Percentiles rank a stretch among this genome's conserved stretches.
phyloP scores from a whole-genome alignment of 2,797 vertebrate species.

The Danio jaintianensis region DNA sequence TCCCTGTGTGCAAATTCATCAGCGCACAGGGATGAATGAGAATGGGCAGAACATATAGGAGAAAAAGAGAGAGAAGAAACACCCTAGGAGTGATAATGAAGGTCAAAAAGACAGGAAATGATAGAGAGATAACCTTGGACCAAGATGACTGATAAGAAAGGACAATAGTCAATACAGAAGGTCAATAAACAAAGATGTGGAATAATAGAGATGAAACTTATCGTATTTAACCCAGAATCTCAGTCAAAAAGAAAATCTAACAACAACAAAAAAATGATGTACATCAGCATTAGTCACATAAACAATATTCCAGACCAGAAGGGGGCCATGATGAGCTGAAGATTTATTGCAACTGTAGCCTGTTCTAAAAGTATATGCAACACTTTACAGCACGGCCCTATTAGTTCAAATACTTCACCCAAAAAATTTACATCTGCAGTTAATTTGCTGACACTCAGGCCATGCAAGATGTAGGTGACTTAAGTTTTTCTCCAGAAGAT shows the following conservation, averaged over 20 bases:
- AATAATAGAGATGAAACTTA: neutral
- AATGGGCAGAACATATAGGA: conserved; percentile 38
- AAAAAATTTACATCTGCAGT: too few relatives aligned
- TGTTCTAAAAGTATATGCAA: neutral
- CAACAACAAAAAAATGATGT: too few relatives aligned
- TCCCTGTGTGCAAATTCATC: neutral
- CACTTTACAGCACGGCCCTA: neutral
- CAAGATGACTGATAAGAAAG: conserved; percentile 25
- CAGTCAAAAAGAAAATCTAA: too few relatives aligned
- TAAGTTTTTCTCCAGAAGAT: too few relatives aligned
- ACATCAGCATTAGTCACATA: too few relatives aligned
- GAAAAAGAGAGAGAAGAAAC: conserved; percentile 39
- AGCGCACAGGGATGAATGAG: conserved; percentile 2
- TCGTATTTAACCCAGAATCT: too few relatives aligned
- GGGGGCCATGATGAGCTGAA: neutral
- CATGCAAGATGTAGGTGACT: too few relatives aligned
- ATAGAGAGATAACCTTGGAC: conserved; percentile 29
- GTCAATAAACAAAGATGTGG: conserved; percentile 12
- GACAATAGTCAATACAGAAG: conserved; percentile 9
- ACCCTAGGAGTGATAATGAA: neutral
- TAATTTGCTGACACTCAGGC: too few relatives aligned
- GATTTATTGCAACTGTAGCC: neutral
- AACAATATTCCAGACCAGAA: neutral
- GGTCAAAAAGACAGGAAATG: conserved; percentile 8
- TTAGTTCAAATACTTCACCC: neutral